These are phyloP conservation scores for Zophobas atratus DNA, from an alignment of 1,140 invertebrate species.

Conservation along the genomic window DNA sequence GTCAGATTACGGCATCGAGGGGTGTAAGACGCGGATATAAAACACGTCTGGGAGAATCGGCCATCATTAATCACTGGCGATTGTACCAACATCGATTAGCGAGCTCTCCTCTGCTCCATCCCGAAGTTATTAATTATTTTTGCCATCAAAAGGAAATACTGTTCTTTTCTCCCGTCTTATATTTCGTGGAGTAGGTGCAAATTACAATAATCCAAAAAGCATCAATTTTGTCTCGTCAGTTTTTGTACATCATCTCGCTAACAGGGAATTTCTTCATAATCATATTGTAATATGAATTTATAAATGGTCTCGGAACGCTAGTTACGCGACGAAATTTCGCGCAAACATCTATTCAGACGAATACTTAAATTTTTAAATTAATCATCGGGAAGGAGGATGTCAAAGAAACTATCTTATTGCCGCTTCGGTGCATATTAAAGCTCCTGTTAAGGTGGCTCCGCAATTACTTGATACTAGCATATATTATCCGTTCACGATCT, in stretches of 20 bases:
- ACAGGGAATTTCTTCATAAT: conserved; percentile 48
- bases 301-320: conserved; percentile 40
- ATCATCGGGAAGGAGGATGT: conserved; percentile 4
- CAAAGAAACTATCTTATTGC: too few species aligned
- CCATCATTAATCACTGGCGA: conserved; percentile 59
- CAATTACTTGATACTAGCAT: too few species aligned
- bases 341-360: conserved; percentile 40
- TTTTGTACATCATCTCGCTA: conserved; percentile 50
- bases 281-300: conserved; percentile 47
- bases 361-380: conserved; percentile 36
- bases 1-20: conserved; percentile 47
- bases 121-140: conserved; percentile 59
- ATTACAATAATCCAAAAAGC: conserved; percentile 52
- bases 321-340: conserved; percentile 39
- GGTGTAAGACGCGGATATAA: conserved; percentile 48
- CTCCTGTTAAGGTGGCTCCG: too few species aligned
- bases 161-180: conserved; percentile 51
- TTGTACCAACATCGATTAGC: conserved; percentile 59
- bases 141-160: conserved; percentile 57
- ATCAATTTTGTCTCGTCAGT: conserved; percentile 53
- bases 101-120: conserved; percentile 49
- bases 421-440: too few species aligned
- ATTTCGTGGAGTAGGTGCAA: conserved; percentile 52
- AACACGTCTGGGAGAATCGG: conserved; percentile 45
- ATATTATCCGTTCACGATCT: too few species aligned